Evolutionary conservation across 2,113 vertebrate genomes (phyloP).

Genomic region (Melanerpes formicivorus): DNA sequence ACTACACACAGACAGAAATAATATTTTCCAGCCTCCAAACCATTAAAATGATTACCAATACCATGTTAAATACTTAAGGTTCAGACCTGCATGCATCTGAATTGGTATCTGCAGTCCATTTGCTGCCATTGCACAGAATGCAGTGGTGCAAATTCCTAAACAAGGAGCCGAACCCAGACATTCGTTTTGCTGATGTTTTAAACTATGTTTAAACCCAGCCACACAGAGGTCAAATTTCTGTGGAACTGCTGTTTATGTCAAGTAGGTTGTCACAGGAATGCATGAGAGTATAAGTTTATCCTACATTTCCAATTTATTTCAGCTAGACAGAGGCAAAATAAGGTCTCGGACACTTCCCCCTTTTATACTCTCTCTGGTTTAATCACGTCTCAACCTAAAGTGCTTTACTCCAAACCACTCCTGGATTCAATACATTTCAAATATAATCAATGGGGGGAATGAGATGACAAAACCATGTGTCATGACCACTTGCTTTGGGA

Average conservation of each 20-base stretch:
- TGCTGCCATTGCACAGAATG: rapidly evolving
- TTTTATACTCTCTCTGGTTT: background rate
- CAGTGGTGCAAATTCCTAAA: background rate
- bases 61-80: background rate
- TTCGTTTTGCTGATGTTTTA: background rate
- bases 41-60: background rate
- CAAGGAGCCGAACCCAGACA: background rate
- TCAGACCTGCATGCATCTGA: background rate
- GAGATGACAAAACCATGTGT: background rate
- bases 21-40: background rate
- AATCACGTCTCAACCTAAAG: background rate
- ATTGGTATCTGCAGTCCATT: background rate
- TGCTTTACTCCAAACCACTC: background rate
- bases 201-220: background rate
- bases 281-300: background rate
- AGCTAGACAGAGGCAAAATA: background rate
- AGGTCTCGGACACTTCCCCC: background rate
- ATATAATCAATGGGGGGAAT: background rate
- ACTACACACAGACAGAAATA: background rate
- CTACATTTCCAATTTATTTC: background rate
- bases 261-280: background rate
- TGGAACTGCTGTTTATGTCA: background rate
- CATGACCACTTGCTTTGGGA: background rate
- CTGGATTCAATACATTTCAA: background rate
- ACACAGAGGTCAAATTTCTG: background rate